Percentiles rank a stretch among this genome's conserved stretches.
phyloP scores from a whole-genome alignment of 2,888 invertebrate species.

The Nemapogon koenigi region DNA sequence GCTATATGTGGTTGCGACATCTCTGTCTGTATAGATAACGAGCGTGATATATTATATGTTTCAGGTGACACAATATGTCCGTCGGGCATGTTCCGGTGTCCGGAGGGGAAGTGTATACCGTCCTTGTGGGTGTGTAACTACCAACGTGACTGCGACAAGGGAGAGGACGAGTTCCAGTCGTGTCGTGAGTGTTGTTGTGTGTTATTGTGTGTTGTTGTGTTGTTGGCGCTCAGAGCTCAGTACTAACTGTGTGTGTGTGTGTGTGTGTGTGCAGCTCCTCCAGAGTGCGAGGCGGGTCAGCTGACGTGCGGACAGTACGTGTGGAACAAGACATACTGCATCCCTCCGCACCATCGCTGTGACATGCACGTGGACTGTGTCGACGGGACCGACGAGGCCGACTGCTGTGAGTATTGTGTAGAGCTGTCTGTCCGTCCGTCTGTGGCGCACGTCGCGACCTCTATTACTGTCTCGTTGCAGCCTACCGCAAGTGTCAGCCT shows the following conservation, averaged over 20 bases:
- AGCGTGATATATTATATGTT: too few relatives aligned
- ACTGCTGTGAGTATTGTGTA: slow-evolving; percentile 83
- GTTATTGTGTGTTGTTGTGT: not conserved
- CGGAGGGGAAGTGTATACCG: slow-evolving; percentile 88
- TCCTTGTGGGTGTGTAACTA: slow-evolving; percentile 91
- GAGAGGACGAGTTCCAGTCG: slow-evolving; percentile 88
- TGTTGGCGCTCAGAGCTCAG: not conserved
- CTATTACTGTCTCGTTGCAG: slow-evolving; percentile 54
- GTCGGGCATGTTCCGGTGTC: slow-evolving; percentile 81
- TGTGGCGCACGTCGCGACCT: too few relatives aligned
- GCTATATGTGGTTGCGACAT: too few relatives aligned
- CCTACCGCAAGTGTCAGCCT: slow-evolving; percentile 84
- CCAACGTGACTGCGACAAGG: slow-evolving; percentile 91
- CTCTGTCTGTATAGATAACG: too few relatives aligned
- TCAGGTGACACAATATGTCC: slow-evolving; percentile 69
- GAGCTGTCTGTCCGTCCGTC: not conserved
- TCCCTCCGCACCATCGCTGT: slow-evolving; percentile 91
- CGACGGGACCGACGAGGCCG: slow-evolving; percentile 93
- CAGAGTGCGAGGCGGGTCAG: slow-evolving; percentile 91
- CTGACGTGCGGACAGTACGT: slow-evolving; percentile 92
- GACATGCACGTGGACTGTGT: slow-evolving; percentile 95
- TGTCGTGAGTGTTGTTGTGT: slow-evolving; percentile 77
- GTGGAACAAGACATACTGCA: slow-evolving; percentile 95
- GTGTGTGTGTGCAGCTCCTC: slow-evolving; percentile 75
- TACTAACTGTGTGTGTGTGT: not conserved